Base-by-base conservation (phyloP, 2,888 invertebrate species). In the Quadroppia sp. region DNA sequence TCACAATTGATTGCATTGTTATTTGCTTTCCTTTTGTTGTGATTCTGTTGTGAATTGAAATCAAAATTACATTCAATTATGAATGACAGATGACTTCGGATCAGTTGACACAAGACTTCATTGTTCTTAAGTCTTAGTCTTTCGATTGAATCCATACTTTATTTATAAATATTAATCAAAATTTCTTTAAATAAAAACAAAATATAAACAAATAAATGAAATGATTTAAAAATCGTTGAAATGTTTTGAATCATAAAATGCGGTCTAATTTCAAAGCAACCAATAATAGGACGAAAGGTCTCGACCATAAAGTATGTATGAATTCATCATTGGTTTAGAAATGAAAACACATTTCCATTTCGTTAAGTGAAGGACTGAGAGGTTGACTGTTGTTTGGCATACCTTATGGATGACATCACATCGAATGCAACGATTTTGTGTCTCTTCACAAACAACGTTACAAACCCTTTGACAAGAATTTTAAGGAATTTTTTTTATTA, bases 21-120 rank as follows among this genome's bases (percentile, higher is more conserved):
- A n/a, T n/a, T 36, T 36, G 9, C 36, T 4, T 4, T 9, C 11
- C 25, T 59, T 32, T 59, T 59, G 59, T 17, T 30, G 11, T 59
- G 28, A 28, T 59, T 59, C 11, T 74, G 59, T 28, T 61, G 40
- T 11, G 17, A 30, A 36, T 71, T 59, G n/a, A 36, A 20, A 45
- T 71, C 61, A 45, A 56, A 71, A 28, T 30, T 20, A 6, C 20
- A 30, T n/a, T 74, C 74, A 61, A 74, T 71, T 20, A 40, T 56
- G 45, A 74, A 71, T 20, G 61, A 71, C 17, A 74, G 36, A 61
- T 74, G 74, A 64, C 45, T 74, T 42, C 32, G 13, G 17, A 70
- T 64, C 42, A 74, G 61, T 36, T 74, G 56, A 6, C 23, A 48
- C 11, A 74, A 64, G 3, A 59, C 17, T 17, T 71, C 20, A 30